Conservation (phyloP, 2,797 vertebrate species). For the Halcyon smyrnensis region DNA sequence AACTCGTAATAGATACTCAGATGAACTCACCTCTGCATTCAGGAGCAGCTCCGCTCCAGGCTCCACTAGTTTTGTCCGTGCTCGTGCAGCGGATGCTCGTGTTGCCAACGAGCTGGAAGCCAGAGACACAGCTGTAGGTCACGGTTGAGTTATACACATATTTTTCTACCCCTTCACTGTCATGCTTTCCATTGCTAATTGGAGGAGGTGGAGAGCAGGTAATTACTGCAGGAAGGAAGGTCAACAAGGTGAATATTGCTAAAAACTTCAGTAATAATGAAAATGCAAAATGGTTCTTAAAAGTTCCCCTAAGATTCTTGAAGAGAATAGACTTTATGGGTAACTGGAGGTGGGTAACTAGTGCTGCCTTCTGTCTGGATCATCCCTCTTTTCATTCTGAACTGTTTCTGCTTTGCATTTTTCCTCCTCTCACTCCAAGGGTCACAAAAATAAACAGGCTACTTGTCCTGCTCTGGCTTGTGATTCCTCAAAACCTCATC, state of each 20-base stretch:
- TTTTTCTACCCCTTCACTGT: not conserved
- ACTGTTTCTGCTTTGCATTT: not conserved
- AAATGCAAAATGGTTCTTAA: not conserved
- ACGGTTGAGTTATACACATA: conserved; percentile 44
- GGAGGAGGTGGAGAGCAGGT: conserved; percentile 7
- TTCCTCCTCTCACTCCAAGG: not conserved
- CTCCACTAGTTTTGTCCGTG: not conserved
- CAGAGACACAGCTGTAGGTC: conserved; percentile 57
- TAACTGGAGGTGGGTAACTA: not conserved
- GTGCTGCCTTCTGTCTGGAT: not conserved
- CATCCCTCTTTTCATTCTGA: not conserved
- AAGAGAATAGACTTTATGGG: not conserved
- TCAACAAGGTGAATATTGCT: rapidly evolving
- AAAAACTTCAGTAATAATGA: not conserved
- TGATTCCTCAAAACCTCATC: not conserved
- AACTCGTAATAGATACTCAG: rapidly evolving
- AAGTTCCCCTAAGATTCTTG: not conserved
- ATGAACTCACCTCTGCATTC: conserved; percentile 51
- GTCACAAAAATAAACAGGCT: not conserved
- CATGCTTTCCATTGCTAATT: conserved; percentile 58
- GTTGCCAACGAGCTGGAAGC: conserved; percentile 42
- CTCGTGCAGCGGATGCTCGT: conserved; percentile 32
- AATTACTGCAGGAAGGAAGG: not conserved
- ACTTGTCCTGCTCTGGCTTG: rapidly evolving
- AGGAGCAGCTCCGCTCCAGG: conserved; percentile 56